These are phyloP conservation scores for Drosophila sechellia DNA, from an alignment of 1,140 invertebrate genomes.

Conservation along the genomic window DNA sequence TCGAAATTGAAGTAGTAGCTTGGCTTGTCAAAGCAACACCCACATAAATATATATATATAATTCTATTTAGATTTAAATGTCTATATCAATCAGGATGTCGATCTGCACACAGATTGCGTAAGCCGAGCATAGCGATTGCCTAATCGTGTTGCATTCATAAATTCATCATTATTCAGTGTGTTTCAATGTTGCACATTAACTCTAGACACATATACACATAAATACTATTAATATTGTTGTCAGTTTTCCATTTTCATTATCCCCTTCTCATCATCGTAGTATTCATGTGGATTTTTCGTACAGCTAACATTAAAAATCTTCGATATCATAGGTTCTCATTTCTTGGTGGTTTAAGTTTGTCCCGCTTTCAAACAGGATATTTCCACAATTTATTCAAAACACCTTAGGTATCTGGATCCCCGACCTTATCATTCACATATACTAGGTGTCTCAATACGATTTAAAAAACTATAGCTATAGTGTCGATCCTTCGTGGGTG, in stretches of 20 bases:
- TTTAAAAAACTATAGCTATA: slow-evolving; percentile 36
- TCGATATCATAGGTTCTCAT: slow-evolving; percentile 4
- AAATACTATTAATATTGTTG: slow-evolving; percentile 8
- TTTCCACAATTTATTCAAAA: background rate
- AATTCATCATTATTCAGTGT: slow-evolving; percentile 28
- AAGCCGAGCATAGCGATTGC: background rate
- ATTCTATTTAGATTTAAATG: slow-evolving; percentile 2
- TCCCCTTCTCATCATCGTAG: background rate
- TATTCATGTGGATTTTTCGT: slow-evolving; percentile 7
- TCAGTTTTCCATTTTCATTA: slow-evolving; percentile 10
- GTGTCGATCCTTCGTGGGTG: background rate
- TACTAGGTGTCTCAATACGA: background rate
- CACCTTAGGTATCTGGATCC: background rate
- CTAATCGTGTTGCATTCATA: slow-evolving; percentile 29
- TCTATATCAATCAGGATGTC: slow-evolving; percentile 2
- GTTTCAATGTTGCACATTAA: slow-evolving; percentile 24
- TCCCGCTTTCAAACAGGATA: background rate
- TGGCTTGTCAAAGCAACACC: slow-evolving; percentile 30
- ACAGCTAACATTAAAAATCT: slow-evolving; percentile 26
- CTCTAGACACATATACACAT: slow-evolving; percentile 34
- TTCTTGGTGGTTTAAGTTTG: slow-evolving; percentile 8
- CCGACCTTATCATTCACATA: background rate
- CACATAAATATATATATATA: slow-evolving; percentile 22
- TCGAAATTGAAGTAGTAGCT: slow-evolving; percentile 10
- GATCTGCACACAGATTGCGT: slow-evolving; percentile 3